A percentile compares a stretch with the other conserved stretches of the same genome.
These are phyloP conservation scores for Aplysina aerophoba DNA, from an alignment of 37 sponge, comb jelly and placozoan species.

Conservation along the genomic window DNA sequence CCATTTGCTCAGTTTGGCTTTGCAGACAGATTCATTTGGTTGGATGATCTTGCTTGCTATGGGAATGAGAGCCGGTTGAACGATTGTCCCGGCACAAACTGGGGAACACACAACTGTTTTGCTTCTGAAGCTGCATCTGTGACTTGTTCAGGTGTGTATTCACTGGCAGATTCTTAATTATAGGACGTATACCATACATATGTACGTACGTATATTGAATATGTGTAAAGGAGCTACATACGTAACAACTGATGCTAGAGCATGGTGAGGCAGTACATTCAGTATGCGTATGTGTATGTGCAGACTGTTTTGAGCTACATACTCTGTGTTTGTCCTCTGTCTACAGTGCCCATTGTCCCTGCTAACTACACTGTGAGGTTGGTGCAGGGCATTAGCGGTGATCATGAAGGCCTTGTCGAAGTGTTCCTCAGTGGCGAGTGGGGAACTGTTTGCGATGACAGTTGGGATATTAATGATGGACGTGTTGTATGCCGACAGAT, in stretches of 20 bases:
- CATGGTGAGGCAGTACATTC: too few species aligned
- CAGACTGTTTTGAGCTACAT: too few species aligned
- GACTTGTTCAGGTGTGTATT: slow-evolving; percentile 26
- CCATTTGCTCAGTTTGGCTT: not conserved
- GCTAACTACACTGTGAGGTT: slow-evolving; percentile 8
- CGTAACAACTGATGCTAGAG: too few species aligned
- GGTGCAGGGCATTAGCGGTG: not conserved
- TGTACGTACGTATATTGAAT: too few species aligned
- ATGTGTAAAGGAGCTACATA: too few species aligned
- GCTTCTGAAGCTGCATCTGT: slow-evolving; percentile 21
- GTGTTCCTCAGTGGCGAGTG: slow-evolving; percentile 39
- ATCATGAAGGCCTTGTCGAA: slow-evolving; percentile 37
- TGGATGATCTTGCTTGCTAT: slow-evolving; percentile 32
- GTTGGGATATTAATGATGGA: slow-evolving; percentile 28
- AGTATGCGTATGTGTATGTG: too few species aligned
- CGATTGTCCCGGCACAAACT: not conserved
- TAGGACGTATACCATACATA: too few species aligned
- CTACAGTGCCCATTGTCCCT: not conserved
- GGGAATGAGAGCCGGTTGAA: slow-evolving; percentile 23
- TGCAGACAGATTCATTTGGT: not conserved
- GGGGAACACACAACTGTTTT: slow-evolving; percentile 15
- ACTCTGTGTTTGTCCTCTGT: too few species aligned
- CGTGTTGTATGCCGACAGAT: slow-evolving; percentile 10
- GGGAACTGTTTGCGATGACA: slow-evolving; percentile 41
- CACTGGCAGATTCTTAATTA: too few species aligned